phyloP scores from a whole-genome alignment of 1,140 invertebrate genomes.

The Euborellia annulipes region DNA sequence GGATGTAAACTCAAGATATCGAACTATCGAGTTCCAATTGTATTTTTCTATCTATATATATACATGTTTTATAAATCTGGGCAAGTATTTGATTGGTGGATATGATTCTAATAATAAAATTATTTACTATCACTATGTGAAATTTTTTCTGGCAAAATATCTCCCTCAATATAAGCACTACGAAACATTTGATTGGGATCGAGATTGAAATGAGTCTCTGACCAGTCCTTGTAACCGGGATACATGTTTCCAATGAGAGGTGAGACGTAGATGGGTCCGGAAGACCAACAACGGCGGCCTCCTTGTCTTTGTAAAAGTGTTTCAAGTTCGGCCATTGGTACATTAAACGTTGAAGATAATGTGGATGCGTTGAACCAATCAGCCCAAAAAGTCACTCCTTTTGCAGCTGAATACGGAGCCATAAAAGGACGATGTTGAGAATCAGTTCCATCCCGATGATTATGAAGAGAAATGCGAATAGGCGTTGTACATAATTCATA shows the following conservation, averaged over 20 bases:
- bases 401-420: slow-evolving; percentile 1
- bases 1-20: no score
- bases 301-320: slow-evolving; percentile 6
- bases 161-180: slow-evolving; percentile 8
- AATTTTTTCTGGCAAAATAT: slow-evolving; percentile 4
- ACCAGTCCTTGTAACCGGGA: slow-evolving; percentile 6
- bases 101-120: no score
- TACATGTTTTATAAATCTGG: no score
- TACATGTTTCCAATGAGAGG: slow-evolving; percentile 10
- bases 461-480: slow-evolving; percentile 5
- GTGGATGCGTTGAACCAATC: slow-evolving; percentile 8
- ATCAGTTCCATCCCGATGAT: not conserved
- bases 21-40: no score
- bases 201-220: not conserved
- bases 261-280: slow-evolving; percentile 7
- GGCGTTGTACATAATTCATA: slow-evolving; percentile 5
- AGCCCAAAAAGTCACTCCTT: slow-evolving; percentile 6
- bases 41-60: no score
- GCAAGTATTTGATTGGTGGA: no score
- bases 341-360: slow-evolving; percentile 2
- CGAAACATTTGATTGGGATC: slow-evolving; percentile 7
- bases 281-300: slow-evolving; percentile 10
- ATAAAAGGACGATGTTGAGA: slow-evolving; percentile 1
- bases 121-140: no score
- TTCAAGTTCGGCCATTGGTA: slow-evolving; percentile 8